A percentile compares a stretch with the other conserved stretches of the same genome.
Evolutionary conservation across 2,113 vertebrate species (phyloP).

Genomic region (Callithrix jacchus): DNA sequence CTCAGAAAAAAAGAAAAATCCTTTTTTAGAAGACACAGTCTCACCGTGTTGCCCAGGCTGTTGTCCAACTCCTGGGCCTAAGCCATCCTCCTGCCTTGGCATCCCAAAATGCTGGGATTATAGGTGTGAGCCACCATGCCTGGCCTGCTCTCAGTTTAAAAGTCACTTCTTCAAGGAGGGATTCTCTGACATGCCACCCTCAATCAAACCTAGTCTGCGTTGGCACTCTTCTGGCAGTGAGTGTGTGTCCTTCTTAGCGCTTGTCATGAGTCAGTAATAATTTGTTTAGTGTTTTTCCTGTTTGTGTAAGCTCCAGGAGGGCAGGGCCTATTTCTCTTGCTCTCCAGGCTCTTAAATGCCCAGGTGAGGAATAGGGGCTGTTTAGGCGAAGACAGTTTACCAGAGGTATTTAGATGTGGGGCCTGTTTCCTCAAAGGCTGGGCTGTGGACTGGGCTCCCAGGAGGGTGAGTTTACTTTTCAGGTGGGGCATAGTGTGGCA

Average conservation of each 20-base stretch:
- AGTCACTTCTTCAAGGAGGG: neutral
- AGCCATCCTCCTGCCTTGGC: too few species aligned
- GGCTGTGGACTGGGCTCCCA: neutral
- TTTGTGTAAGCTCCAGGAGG: neutral
- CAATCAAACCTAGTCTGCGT: neutral
- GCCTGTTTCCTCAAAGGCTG: neutral
- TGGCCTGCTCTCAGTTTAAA: neutral
- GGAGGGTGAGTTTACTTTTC: neutral
- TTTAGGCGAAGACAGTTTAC: neutral
- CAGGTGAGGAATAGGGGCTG: neutral
- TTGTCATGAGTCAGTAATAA: rapidly evolving
- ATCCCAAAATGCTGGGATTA: too few species aligned
- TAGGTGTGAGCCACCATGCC: too few species aligned
- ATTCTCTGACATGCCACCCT: neutral
- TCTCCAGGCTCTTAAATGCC: neutral
- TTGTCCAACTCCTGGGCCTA: too few species aligned
- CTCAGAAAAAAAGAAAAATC: too few species aligned
- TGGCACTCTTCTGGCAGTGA: neutral
- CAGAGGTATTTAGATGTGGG: too few species aligned
- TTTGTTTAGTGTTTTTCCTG: neutral
- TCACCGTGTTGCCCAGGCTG: too few species aligned
- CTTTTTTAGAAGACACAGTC: too few species aligned
- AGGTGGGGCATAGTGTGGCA: neutral
- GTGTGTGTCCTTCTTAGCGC: neutral
- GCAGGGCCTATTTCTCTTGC: neutral